phyloP scores from a whole-genome alignment of 1,140 invertebrate genomes.

The Teleogryllus occipitalis region DNA sequence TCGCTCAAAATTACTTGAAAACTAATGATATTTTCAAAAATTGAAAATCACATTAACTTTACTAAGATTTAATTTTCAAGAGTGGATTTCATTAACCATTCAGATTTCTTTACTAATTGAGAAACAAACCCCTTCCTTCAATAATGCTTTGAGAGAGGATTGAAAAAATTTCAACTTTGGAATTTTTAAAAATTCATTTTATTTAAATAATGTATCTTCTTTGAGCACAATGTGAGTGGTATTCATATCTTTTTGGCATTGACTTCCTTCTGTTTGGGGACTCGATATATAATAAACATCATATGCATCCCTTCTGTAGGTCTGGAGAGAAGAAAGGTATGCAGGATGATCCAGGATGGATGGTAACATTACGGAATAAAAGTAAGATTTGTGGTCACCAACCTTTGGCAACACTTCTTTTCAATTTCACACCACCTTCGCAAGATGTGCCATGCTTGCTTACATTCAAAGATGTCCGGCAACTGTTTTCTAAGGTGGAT shows the following conservation, averaged over 20 bases:
- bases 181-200: no score
- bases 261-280: neutral
- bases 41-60: no score
- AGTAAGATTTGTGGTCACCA: slow-evolving; percentile 49
- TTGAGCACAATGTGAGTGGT: neutral
- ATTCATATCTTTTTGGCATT: neutral
- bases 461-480: slow-evolving; percentile 62
- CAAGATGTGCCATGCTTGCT: slow-evolving; percentile 59
- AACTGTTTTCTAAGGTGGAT: slow-evolving; percentile 63
- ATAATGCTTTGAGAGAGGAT: no score
- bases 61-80: no score
- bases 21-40: no score
- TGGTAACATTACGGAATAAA: slow-evolving; percentile 45
- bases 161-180: no score
- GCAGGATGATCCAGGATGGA: slow-evolving; percentile 53
- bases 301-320: neutral
- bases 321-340: slow-evolving; percentile 25
- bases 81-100: no score
- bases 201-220: neutral
- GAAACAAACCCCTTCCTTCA: no score
- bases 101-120: no score
- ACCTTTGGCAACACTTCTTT: slow-evolving; percentile 70
- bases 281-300: neutral
- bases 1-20: no score
- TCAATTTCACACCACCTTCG: slow-evolving; percentile 63